A percentile compares a stretch with the other conserved stretches of the same genome.
These are phyloP conservation scores for Euura saliciscinereae DNA, from an alignment of 1,140 invertebrate genomes.

Conservation along the genomic window DNA sequence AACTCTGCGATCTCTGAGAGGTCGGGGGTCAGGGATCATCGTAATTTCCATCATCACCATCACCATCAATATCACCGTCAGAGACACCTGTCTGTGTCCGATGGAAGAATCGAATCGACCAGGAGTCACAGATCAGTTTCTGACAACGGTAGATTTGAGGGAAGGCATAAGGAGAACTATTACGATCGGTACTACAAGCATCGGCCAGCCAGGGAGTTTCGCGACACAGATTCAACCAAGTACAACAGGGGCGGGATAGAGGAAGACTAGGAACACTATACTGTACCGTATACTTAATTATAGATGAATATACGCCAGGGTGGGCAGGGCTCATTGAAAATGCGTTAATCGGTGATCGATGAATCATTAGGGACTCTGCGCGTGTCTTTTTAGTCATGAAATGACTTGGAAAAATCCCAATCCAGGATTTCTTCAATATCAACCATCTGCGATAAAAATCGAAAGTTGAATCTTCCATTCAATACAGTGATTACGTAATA, in stretches of 20 bases:
- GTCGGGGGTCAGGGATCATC: background rate
- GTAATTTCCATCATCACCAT: background rate
- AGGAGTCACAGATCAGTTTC: slow-evolving; percentile 26
- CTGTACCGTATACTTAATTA: too few species aligned
- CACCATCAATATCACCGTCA: background rate
- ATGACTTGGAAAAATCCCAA: too few species aligned
- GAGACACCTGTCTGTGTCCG: background rate
- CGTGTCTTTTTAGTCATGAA: too few species aligned
- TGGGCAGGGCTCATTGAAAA: too few species aligned
- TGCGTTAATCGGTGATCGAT: too few species aligned
- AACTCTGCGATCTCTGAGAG: background rate
- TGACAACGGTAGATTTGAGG: slow-evolving; percentile 23
- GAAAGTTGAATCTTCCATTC: too few species aligned
- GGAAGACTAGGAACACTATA: too few species aligned
- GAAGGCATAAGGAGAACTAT: slow-evolving; percentile 37
- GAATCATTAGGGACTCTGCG: too few species aligned
- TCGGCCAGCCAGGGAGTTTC: slow-evolving; percentile 53
- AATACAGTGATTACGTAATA: too few species aligned
- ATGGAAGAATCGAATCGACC: background rate
- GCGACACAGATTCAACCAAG: slow-evolving; percentile 50
- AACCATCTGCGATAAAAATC: too few species aligned
- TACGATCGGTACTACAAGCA: slow-evolving; percentile 59
- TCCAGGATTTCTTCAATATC: too few species aligned
- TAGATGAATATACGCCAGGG: too few species aligned
- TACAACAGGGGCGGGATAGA: slow-evolving; percentile 27